phyloP scores from a whole-genome alignment of 2,113 vertebrate species.

The Rhinoptilus africanus region DNA sequence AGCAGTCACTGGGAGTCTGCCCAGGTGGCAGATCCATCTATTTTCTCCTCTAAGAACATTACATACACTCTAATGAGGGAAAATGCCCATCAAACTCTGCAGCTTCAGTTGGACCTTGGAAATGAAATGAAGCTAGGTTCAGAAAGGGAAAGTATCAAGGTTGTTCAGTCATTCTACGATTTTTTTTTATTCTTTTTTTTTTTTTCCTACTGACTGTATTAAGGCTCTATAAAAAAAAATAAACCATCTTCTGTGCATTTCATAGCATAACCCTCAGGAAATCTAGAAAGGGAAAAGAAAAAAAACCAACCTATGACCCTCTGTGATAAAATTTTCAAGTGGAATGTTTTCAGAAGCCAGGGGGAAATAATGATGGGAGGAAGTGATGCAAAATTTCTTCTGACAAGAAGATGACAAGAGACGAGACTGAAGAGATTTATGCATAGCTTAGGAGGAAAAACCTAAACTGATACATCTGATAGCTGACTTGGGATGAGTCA shows the following conservation, averaged over 20 bases:
- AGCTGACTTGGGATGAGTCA: slow-evolving; percentile 58
- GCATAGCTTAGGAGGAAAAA: slow-evolving; percentile 47
- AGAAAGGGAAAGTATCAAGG: slow-evolving; percentile 2
- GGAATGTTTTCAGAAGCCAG: slow-evolving; percentile 60
- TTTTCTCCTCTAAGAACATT: slow-evolving; percentile 24
- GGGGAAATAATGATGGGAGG: background rate
- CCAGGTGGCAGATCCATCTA: slow-evolving; percentile 4
- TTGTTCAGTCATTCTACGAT: slow-evolving; percentile 2
- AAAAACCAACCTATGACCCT: background rate
- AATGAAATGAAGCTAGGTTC: slow-evolving; percentile 24
- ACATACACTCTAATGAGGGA: slow-evolving; percentile 58
- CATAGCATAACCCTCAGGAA: slow-evolving; percentile 40
- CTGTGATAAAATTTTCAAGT: slow-evolving; percentile 73
- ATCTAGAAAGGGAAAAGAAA: background rate
- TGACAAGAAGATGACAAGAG: slow-evolving; percentile 71
- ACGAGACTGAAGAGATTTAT: slow-evolving; percentile 57
- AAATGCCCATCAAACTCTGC: slow-evolving; percentile 54
- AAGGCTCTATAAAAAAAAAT: background rate
- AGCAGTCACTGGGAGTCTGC: background rate
- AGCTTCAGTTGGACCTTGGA: slow-evolving; percentile 18
- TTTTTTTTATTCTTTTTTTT: background rate
- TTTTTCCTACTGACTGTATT: background rate
- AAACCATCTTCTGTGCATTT: background rate
- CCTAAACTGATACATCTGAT: slow-evolving; percentile 53
- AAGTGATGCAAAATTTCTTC: slow-evolving; percentile 64